These are phyloP conservation scores for Spisula solida DNA, from an alignment of 2,888 invertebrate species.

Conservation along the genomic window DNA sequence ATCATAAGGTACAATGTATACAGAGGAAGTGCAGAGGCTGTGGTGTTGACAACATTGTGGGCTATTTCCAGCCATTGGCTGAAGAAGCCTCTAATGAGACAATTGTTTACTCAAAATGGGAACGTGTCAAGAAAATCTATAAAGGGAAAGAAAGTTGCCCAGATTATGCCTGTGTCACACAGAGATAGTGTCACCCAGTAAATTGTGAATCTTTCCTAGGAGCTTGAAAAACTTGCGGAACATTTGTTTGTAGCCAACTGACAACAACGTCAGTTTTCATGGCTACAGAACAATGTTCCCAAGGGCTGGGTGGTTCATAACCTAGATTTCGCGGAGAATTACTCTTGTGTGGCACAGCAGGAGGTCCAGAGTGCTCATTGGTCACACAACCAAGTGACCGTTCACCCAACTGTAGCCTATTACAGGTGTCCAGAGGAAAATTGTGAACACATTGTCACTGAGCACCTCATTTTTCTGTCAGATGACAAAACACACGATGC, in stretches of 20 bases:
- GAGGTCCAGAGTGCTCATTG: conserved; percentile 33
- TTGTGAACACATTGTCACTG: conserved; percentile 58
- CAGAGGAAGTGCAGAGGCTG: conserved; percentile 37
- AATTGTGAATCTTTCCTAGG: conserved; percentile 50
- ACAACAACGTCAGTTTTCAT: conserved; percentile 38
- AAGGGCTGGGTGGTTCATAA: conserved; percentile 26
- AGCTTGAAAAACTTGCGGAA: conserved; percentile 45
- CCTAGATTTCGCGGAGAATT: conserved; percentile 48
- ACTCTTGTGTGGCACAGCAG: conserved; percentile 30
- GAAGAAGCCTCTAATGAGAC: not conserved
- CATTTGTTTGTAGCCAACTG: conserved; percentile 50
- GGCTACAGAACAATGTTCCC: conserved; percentile 60
- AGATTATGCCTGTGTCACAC: conserved; percentile 48
- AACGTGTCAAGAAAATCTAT: conserved; percentile 51
- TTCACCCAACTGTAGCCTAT: conserved; percentile 42
- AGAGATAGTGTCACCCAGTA: conserved; percentile 31
- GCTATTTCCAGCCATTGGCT: conserved; percentile 38
- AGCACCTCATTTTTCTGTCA: conserved; percentile 63
- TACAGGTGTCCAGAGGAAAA: conserved; percentile 56
- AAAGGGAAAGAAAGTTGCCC: conserved; percentile 52
- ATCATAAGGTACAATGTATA: too few relatives aligned
- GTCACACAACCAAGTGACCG: conserved; percentile 33
- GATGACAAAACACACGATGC: conserved; percentile 65
- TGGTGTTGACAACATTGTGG: conserved; percentile 37
- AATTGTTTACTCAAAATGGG: conserved; percentile 49